Evolutionary conservation across 35 echinoderm and acorn worm species (phyloP).

Genomic region (Strongylocentrotus purpuratus): DNA sequence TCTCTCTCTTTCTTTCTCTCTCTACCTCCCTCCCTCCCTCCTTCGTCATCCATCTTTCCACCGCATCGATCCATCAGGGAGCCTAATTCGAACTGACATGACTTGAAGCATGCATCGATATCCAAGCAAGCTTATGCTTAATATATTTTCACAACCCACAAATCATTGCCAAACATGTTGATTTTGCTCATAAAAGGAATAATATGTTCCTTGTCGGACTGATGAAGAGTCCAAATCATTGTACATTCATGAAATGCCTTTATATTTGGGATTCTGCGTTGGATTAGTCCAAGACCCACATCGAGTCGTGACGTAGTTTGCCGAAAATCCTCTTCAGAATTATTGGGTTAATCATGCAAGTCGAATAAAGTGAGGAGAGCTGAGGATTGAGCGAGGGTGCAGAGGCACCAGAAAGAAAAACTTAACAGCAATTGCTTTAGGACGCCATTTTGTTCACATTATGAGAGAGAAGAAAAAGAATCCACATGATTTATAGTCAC

Average conservation of each 20-base stretch:
- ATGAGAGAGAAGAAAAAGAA: not conserved
- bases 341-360: not conserved
- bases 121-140: not conserved
- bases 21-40: not conserved
- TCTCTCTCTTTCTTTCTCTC: not conserved
- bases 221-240: not conserved
- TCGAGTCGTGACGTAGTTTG: not conserved
- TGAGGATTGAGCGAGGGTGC: not conserved
- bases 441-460: not conserved
- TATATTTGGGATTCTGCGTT: not conserved
- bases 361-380: not conserved
- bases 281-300: not conserved
- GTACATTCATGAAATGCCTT: not conserved
- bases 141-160: constrained; percentile 16
- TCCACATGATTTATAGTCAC: not conserved
- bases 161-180: not conserved
- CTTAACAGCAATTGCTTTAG: not conserved
- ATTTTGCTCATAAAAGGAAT: not conserved
- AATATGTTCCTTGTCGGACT: not conserved
- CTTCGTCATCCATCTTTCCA: not conserved
- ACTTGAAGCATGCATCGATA: not conserved
- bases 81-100: not conserved
- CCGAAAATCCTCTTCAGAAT: not conserved
- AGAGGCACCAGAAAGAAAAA: not conserved
- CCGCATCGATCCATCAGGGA: not conserved